A percentile compares a stretch with the other conserved stretches of the same genome.
phyloP scores from a whole-genome alignment of 2,888 invertebrate genomes.

The Brenthis ino region DNA sequence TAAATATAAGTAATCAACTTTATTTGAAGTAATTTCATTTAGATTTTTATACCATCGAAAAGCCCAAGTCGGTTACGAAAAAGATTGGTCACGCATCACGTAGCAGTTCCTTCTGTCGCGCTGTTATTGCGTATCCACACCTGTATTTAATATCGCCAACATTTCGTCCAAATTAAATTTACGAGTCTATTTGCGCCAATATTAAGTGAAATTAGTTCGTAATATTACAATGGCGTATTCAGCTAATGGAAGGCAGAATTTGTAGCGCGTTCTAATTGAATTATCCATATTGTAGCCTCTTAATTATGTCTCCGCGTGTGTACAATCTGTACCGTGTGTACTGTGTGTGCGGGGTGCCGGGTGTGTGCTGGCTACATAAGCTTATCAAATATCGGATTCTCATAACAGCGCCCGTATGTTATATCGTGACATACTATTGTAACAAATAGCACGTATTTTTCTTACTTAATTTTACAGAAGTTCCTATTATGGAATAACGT shows the following conservation, averaged over 20 bases:
- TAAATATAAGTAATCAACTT: too few species aligned
- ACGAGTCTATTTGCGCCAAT: conserved; percentile 9
- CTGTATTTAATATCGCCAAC: conserved; percentile 17
- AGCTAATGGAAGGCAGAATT: conserved; percentile 16
- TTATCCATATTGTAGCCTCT: conserved; percentile 24
- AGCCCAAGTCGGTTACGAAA: too few species aligned
- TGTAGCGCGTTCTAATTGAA: conserved; percentile 15
- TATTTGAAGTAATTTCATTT: too few species aligned
- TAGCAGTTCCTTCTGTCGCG: neutral
- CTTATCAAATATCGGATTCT: too few species aligned
- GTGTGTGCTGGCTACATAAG: too few species aligned
- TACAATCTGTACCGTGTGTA: neutral
- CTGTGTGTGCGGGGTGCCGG: too few species aligned
- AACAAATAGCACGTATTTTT: too few species aligned
- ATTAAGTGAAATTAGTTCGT: conserved; percentile 19
- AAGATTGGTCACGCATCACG: neutral
- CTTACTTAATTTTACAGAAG: too few species aligned
- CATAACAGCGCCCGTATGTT: too few species aligned
- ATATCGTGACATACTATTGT: too few species aligned
- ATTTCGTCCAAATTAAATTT: conserved; percentile 17
- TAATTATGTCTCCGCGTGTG: conserved; percentile 6
- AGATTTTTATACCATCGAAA: too few species aligned
- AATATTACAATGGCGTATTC: conserved; percentile 12
- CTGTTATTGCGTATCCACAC: neutral
- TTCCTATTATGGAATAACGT: too few species aligned